Evolutionary conservation across 2,113 vertebrate species (phyloP).

Genomic region (Sinocyclocheilus anophthalmus): DNA sequence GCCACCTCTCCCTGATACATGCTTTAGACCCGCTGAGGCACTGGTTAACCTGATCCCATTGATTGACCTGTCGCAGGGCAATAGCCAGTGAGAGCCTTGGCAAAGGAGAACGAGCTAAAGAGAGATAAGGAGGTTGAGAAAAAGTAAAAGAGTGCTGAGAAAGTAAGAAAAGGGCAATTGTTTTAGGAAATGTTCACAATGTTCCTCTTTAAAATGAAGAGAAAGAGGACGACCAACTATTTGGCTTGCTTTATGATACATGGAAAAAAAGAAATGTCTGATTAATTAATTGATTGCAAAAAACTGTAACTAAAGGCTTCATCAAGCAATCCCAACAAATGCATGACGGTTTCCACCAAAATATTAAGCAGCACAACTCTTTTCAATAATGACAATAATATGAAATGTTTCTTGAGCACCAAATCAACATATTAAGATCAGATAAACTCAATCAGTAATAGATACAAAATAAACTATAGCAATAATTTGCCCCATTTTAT

Average conservation of each 20-base stretch:
- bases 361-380: neutral
- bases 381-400: neutral
- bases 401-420: neutral
- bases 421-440: neutral
- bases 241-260: neutral
- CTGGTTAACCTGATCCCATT: conserved; percentile 34
- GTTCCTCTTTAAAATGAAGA: conserved; percentile 11
- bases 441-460: neutral
- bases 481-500: too few species aligned
- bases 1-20: neutral
- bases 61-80: conserved; percentile 35
- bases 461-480: neutral
- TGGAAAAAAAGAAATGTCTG: neutral
- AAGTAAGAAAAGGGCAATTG: conserved; percentile 9
- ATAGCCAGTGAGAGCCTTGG: conserved; percentile 11
- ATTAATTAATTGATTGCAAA: neutral
- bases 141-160: neutral
- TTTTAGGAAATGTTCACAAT: conserved; percentile 2
- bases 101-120: conserved; percentile 16
- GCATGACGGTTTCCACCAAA: neutral
- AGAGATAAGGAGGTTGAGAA: conserved; percentile 38
- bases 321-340: neutral
- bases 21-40: neutral
- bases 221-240: neutral
- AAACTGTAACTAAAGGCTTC: neutral